A percentile compares a stretch with the other conserved stretches of the same genome.
phyloP scores from a whole-genome alignment of 2,113 vertebrate species.

The Mustelus asterias region DNA sequence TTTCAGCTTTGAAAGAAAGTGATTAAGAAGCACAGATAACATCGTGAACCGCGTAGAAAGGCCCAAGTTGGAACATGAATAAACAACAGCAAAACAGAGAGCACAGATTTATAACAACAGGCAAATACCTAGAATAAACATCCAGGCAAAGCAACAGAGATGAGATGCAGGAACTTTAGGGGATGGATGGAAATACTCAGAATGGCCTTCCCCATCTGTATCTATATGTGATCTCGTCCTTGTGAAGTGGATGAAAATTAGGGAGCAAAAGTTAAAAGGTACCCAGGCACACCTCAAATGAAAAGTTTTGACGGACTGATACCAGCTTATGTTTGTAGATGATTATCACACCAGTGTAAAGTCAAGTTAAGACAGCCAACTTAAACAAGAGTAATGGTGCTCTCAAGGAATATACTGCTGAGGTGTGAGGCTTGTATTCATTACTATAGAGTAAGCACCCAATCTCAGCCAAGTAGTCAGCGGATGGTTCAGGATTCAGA shows the following conservation, averaged over 20 bases:
- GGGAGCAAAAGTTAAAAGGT: neutral
- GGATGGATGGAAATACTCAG: neutral
- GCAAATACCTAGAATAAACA: neutral
- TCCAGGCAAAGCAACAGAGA: neutral
- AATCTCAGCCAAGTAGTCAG: neutral
- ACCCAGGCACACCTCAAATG: neutral
- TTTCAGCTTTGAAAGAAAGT: neutral
- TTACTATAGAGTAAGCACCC: neutral
- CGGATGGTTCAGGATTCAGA: neutral
- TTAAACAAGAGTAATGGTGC: neutral
- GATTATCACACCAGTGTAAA: neutral
- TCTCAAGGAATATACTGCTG: neutral
- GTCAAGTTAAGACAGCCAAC: neutral
- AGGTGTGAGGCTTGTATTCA: neutral
- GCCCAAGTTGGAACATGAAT: no score
- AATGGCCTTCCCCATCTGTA: neutral
- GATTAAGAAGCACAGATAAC: neutral
- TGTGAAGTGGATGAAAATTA: neutral
- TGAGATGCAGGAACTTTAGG: neutral
- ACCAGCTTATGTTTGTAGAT: neutral
- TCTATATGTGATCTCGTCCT: neutral
- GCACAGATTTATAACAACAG: neutral
- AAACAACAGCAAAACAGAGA: neutral
- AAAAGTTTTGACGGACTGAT: neutral
- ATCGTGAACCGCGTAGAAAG: neutral